Conservation (phyloP, 2,113 vertebrate genomes). For the Solea senegalensis region DNA sequence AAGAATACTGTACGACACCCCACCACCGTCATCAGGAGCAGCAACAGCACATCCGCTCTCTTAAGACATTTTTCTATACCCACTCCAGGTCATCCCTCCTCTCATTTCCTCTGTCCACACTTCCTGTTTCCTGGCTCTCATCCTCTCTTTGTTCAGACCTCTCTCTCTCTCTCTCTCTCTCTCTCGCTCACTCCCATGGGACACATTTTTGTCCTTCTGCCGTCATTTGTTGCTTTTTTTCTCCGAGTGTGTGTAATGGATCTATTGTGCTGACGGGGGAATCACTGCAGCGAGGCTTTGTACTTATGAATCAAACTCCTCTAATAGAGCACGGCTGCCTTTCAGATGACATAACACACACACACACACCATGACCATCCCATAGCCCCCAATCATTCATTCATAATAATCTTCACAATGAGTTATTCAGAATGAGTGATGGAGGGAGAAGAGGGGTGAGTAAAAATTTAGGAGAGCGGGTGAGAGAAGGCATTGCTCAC, state of each 20-base stretch:
- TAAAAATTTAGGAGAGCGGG: constrained; percentile 11
- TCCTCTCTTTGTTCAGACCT: constrained; percentile 73
- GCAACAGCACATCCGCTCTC: constrained; percentile 65
- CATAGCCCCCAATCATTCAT: constrained; percentile 52
- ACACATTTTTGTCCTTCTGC: constrained; percentile 31
- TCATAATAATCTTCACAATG: constrained; percentile 60
- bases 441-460: constrained; percentile 19
- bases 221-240: constrained; percentile 23
- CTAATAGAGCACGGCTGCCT: constrained; percentile 46
- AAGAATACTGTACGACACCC: constrained; percentile 44
- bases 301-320: constrained; percentile 59
- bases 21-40: constrained; percentile 13
- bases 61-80: constrained; percentile 43
- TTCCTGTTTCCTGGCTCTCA: constrained; percentile 77
- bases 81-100: constrained; percentile 54
- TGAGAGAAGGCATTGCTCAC: constrained; percentile 23
- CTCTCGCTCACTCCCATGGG: constrained; percentile 35
- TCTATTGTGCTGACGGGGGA: constrained; percentile 43
- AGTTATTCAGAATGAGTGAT: constrained; percentile 36
- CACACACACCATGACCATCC: constrained; percentile 21
- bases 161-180: constrained; percentile 14
- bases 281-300: constrained; percentile 48
- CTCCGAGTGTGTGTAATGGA: constrained; percentile 32
- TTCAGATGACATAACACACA: constrained; percentile 53
- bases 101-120: constrained; percentile 69